Evolutionary conservation across 2,888 invertebrate species (phyloP), one percentile per base, ranked within the genome.

Genomic region (Flexamia atlantica): DNA sequence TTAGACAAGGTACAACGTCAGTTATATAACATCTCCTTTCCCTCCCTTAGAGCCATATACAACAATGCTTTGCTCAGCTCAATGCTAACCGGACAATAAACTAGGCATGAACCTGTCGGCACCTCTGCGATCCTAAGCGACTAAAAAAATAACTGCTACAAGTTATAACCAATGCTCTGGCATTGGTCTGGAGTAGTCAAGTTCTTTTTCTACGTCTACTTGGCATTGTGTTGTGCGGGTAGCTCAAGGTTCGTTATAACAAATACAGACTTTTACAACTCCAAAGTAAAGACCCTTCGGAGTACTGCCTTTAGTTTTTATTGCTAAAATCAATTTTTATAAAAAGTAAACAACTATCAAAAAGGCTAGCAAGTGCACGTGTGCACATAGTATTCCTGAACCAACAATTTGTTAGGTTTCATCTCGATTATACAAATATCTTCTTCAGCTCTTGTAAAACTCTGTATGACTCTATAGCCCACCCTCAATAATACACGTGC

Each of bases 21-120:
- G 64, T 64, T 64, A 64, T 28, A 14, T 64, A 64, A 64, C 30
- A 14, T 57, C 20, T 50, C 25, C 64, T 64, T 64, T 64, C 64
- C 14, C 64, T 64, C 28, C 14, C 64, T 28, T n/a, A 23, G 20
- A 2, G 2, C 53, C 1, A 14, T 28, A 64, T 14, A 64, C 64
- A 64, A 53, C 53, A 53, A 53, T 53, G 53, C 46, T 17, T 12
- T 20, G 28, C 14, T 1, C 7, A 28, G 64, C 64, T 64, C 64
- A 64, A 64, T 64, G 64, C 64, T 64, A 64, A 64, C 64, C 64
- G 20, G 64, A 1, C 64, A 5, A 64, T 64, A 64, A 64, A 64
- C 14, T 64, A 25, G 14, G 14, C 30, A 64, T 64, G 64, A 30
- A 64, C 30, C 64, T 64, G 64, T 64, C 64, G 4, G 64, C 64